These are phyloP conservation scores for Lasiurus cinereus DNA, from an alignment of 2,113 vertebrate species.

Conservation along the genomic window DNA sequence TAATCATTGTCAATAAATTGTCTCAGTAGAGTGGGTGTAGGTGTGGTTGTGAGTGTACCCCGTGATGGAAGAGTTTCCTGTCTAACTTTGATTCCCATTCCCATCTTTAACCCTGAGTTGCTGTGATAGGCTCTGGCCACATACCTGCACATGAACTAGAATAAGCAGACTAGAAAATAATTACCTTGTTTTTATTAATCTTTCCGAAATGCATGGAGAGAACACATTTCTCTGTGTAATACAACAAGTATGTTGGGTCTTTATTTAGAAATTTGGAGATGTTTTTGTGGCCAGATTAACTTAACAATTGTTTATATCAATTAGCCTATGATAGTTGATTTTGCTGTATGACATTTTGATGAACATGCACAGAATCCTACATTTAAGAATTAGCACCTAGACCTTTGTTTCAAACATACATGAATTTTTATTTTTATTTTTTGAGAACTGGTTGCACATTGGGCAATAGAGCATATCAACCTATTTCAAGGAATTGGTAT, in stretches of 20 bases:
- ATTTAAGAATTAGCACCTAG: conserved; percentile 3
- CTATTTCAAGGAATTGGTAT: background rate
- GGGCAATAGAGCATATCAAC: background rate
- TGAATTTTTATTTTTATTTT: background rate
- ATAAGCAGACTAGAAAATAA: background rate
- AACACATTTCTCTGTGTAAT: background rate
- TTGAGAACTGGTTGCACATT: background rate
- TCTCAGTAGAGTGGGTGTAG: background rate
- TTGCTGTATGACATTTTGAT: background rate
- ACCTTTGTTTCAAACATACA: background rate
- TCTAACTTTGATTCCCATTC: background rate
- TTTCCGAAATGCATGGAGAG: background rate
- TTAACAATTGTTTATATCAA: background rate
- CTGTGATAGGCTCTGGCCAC: background rate
- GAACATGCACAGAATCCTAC: background rate
- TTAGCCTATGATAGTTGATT: background rate
- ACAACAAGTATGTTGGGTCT: background rate
- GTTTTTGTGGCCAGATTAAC: background rate
- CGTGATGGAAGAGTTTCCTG: background rate
- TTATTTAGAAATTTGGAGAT: background rate
- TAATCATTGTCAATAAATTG: background rate
- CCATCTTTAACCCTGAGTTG: background rate
- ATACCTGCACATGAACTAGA: background rate
- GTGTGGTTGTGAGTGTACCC: background rate
- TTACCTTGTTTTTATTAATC: background rate